Conservation (phyloP, 2,888 invertebrate genomes). For the Conops quadrifasciatus region DNA sequence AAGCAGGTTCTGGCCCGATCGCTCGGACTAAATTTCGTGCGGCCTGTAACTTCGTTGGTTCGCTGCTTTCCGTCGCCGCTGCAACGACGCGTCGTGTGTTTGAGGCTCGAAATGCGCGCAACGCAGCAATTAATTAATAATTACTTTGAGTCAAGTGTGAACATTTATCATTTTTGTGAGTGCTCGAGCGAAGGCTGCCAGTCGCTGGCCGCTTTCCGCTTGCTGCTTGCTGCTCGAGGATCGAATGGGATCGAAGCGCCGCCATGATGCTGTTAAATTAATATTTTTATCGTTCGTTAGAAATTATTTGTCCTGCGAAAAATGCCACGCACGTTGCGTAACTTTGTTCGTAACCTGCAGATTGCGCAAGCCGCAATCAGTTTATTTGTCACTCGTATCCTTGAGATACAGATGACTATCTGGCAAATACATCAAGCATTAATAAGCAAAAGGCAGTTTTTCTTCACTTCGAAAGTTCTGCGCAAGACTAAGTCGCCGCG, state of each 20-base stretch:
- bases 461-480: background rate
- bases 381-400: slow-evolving; percentile 31
- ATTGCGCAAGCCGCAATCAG: slow-evolving; percentile 25
- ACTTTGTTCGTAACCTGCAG: slow-evolving; percentile 13
- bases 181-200: slow-evolving; percentile 25
- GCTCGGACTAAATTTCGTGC: background rate
- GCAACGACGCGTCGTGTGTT: slow-evolving; percentile 8
- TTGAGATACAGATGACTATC: slow-evolving; percentile 32
- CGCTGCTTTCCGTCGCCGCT: background rate
- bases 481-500: background rate
- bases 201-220: background rate
- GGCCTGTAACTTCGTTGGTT: background rate
- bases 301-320: slow-evolving; percentile 13
- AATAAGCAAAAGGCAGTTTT: background rate
- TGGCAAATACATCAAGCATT: slow-evolving; percentile 6
- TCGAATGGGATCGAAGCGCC: background rate
- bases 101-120: slow-evolving; percentile 40
- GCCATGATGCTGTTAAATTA: slow-evolving; percentile 18
- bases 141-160: slow-evolving; percentile 48
- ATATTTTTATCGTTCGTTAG: slow-evolving; percentile 7
- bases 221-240: background rate
- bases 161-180: slow-evolving; percentile 45
- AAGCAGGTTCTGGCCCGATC: slow-evolving; percentile 34
- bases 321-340: slow-evolving; percentile 26
- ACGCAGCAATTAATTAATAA: slow-evolving; percentile 48